Evolutionary conservation across 35 echinoderm and acorn worm species (phyloP).

Genomic region (Eucidaris tribuloides): DNA sequence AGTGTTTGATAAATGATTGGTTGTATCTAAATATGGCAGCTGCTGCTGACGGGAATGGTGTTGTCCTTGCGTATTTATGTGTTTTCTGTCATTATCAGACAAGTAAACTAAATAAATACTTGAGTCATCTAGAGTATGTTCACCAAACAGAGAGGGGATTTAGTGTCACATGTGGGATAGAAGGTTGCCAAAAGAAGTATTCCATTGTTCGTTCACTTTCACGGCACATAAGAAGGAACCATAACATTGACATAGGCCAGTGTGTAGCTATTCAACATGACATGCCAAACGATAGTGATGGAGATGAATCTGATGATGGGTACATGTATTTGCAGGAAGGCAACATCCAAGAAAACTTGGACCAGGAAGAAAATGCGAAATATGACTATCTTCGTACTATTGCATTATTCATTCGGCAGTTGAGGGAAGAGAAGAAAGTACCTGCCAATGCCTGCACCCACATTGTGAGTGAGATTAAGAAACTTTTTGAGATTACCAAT

Average conservation of each 20-base stretch:
- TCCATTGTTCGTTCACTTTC: not conserved
- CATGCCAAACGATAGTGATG: no score
- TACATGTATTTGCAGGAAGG: no score
- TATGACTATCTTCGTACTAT: not conserved
- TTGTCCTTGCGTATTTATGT: no score
- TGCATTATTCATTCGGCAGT: not conserved
- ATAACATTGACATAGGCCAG: conserved; percentile 22
- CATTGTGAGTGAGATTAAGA: not conserved
- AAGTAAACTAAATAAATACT: conserved; percentile 8
- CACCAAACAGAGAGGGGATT: conserved; percentile 7
- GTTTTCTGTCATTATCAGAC: no score
- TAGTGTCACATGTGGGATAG: conserved; percentile 5
- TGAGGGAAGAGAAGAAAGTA: not conserved
- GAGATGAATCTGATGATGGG: no score
- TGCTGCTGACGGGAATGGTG: no score
- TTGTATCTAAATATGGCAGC: no score
- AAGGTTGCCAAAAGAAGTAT: not conserved
- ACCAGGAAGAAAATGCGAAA: not conserved
- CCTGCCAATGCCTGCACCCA: not conserved
- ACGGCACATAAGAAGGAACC: not conserved
- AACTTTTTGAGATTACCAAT: not conserved
- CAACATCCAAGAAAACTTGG: no score
- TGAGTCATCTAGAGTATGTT: conserved; percentile 12
- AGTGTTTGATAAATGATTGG: no score
- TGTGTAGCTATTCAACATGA: no score